phyloP scores from a whole-genome alignment of 92 coral and sea anemone species.

The Umimayanthus chanpuru region DNA sequence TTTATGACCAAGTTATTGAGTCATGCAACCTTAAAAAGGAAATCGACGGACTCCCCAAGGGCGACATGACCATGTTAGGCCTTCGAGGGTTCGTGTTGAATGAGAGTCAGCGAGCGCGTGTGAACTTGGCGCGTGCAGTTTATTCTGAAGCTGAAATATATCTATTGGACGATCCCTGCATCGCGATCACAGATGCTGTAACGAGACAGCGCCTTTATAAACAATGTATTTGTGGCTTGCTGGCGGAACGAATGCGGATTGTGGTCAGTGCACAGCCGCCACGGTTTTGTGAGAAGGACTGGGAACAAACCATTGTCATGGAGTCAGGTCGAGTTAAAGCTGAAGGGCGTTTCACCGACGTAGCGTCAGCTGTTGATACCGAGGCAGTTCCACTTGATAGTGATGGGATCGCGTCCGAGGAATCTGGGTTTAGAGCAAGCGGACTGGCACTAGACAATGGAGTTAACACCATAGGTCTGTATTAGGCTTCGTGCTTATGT shows the following conservation, averaged over 20 bases:
- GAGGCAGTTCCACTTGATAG: conserved; percentile 29
- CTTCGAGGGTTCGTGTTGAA: conserved; percentile 1
- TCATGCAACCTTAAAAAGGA: conserved; percentile 34
- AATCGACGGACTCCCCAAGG: conserved; percentile 7
- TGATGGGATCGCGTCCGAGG: background rate
- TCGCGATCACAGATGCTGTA: conserved; percentile 31
- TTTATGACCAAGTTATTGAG: conserved; percentile 15
- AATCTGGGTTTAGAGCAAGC: background rate
- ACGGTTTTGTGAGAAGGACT: conserved; percentile 35
- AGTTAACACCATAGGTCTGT: background rate
- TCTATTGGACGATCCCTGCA: conserved; percentile 41
- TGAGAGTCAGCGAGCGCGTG: conserved; percentile 24
- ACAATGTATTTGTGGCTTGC: conserved; percentile 32
- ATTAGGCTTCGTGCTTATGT: too few species aligned
- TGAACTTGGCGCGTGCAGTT: conserved; percentile 38
- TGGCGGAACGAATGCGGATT: conserved; percentile 24
- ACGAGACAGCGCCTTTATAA: conserved; percentile 21
- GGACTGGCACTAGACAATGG: conserved; percentile 13
- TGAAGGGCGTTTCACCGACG: conserved; percentile 8
- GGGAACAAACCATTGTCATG: conserved; percentile 36
- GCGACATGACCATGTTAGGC: conserved; percentile 26
- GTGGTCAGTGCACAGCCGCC: conserved; percentile 34
- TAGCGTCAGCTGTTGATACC: conserved; percentile 20
- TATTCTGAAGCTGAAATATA: conserved; percentile 31
- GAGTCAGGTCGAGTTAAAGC: conserved; percentile 27